Conservation (phyloP, 92 coral and sea anemone genomes). For the Actinostola sp. region DNA sequence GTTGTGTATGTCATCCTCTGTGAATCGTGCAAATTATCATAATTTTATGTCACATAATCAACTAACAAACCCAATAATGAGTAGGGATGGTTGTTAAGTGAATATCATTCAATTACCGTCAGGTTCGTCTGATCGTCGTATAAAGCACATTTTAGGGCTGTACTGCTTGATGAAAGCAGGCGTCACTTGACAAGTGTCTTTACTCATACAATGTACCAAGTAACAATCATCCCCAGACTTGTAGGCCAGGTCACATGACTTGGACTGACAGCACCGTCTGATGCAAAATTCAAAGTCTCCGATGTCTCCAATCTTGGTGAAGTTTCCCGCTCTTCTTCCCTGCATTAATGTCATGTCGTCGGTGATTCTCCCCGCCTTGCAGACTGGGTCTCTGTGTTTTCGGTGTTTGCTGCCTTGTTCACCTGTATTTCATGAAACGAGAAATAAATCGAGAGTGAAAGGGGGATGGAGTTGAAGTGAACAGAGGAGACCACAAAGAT, state of each 20-base stretch:
- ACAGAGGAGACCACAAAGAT: too few species aligned
- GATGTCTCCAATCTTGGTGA: slow-evolving; percentile 87
- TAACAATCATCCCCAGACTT: slow-evolving; percentile 89
- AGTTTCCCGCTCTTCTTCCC: slow-evolving; percentile 85
- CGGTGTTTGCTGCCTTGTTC: slow-evolving; percentile 80
- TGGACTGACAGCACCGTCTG: slow-evolving; percentile 79
- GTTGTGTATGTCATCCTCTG: slow-evolving; percentile 19
- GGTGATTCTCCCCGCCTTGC: slow-evolving; percentile 64
- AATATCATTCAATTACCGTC: too few species aligned
- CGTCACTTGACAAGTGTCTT: slow-evolving; percentile 80
- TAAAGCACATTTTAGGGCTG: slow-evolving; percentile 83
- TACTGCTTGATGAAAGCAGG: slow-evolving; percentile 65
- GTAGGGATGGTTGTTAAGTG: too few species aligned
- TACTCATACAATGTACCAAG: slow-evolving; percentile 69
- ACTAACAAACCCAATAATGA: too few species aligned
- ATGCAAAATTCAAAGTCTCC: slow-evolving; percentile 85
- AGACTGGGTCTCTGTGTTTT: slow-evolving; percentile 78
- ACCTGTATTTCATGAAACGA: slow-evolving; percentile 14
- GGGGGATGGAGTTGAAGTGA: too few species aligned
- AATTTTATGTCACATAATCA: too few species aligned
- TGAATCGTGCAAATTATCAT: neutral
- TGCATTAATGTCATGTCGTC: slow-evolving; percentile 74
- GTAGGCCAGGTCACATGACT: slow-evolving; percentile 77
- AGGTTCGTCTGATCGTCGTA: slow-evolving; percentile 46
- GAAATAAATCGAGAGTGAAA: neutral